A percentile compares a stretch with the other conserved stretches of the same genome.
These are phyloP conservation scores for Drosophila nigromelanica DNA, from an alignment of 1,140 invertebrate species.

Conservation along the genomic window DNA sequence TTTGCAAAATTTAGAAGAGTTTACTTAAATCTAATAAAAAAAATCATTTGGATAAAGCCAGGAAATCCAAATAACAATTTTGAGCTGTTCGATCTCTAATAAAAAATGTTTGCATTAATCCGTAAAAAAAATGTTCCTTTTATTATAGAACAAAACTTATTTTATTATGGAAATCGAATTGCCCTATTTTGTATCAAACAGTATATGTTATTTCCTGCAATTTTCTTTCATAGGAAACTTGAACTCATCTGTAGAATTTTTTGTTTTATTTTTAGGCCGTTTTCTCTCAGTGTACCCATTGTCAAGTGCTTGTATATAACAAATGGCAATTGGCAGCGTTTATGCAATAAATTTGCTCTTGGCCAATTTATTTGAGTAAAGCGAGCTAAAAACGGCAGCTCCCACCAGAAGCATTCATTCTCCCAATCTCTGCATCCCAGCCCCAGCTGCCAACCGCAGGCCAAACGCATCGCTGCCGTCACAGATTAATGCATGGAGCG, in stretches of 20 bases:
- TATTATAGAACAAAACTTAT: too few relatives aligned
- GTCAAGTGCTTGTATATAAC: conserved; percentile 53
- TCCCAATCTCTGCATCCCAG: conserved; percentile 50
- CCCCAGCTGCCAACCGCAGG: conserved; percentile 39
- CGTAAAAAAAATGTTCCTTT: too few relatives aligned
- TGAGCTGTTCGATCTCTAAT: too few relatives aligned
- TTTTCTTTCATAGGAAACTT: too few relatives aligned
- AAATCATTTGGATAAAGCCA: too few relatives aligned
- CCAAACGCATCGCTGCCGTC: conserved; percentile 66
- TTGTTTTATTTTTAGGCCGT: neutral
- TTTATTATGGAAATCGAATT: too few relatives aligned
- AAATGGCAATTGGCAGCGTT: conserved; percentile 72
- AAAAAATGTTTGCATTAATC: too few relatives aligned
- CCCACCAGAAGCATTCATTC: conserved; percentile 28
- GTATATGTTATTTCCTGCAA: neutral
- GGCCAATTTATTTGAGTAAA: conserved; percentile 78
- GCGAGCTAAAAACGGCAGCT: conserved; percentile 58
- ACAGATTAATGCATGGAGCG: conserved; percentile 72
- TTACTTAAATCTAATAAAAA: too few relatives aligned
- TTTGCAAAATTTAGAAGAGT: too few relatives aligned
- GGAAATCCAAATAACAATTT: too few relatives aligned
- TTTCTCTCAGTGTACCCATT: conserved; percentile 15
- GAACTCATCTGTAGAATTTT: neutral
- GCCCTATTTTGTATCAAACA: too few relatives aligned
- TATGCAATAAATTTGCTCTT: conserved; percentile 74